Percentiles rank a stretch among this genome's conserved stretches.
phyloP scores from a whole-genome alignment of 2,113 vertebrate genomes.

The Cyprinodon variegatus region DNA sequence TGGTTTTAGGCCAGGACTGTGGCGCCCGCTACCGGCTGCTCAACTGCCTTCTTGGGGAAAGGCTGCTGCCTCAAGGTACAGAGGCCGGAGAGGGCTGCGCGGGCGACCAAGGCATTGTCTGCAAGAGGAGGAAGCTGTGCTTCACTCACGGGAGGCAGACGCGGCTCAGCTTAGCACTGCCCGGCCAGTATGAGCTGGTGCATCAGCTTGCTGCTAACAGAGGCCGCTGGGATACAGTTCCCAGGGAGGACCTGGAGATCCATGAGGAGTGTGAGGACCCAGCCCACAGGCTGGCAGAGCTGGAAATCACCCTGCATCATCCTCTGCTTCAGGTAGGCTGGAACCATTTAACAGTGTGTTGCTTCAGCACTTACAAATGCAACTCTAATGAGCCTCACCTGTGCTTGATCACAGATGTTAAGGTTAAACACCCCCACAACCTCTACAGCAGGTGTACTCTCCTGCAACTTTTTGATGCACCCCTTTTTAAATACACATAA shows the following conservation, averaged over 20 bases:
- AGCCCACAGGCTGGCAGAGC: slow-evolving; percentile 87
- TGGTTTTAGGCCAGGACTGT: slow-evolving; percentile 93
- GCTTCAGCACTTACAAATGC: not conserved
- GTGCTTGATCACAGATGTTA: too few species aligned
- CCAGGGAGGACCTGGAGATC: slow-evolving; percentile 91
- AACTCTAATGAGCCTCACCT: not conserved
- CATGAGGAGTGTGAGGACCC: slow-evolving; percentile 87
- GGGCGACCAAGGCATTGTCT: slow-evolving; percentile 75
- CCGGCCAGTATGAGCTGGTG: slow-evolving; percentile 93
- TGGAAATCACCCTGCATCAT: slow-evolving; percentile 92
- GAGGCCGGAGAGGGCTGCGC: slow-evolving; percentile 69
- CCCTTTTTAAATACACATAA: too few species aligned
- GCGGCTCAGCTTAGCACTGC: slow-evolving; percentile 87
- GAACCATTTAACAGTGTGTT: not conserved
- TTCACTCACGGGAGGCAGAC: slow-evolving; percentile 89
- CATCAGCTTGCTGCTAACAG: slow-evolving; percentile 89
- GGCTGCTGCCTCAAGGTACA: slow-evolving; percentile 83
- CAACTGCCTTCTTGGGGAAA: slow-evolving; percentile 89
- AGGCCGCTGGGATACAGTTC: slow-evolving; percentile 93
- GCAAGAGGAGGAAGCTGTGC: slow-evolving; percentile 88
- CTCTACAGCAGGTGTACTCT: too few species aligned
- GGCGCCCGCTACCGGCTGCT: slow-evolving; percentile 88
- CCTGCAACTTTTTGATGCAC: too few species aligned
- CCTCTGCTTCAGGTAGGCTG: slow-evolving; percentile 88
- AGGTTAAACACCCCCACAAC: not conserved